These are phyloP conservation scores for Ameiurus melas DNA, from an alignment of 2,113 vertebrate genomes.

Conservation along the genomic window DNA sequence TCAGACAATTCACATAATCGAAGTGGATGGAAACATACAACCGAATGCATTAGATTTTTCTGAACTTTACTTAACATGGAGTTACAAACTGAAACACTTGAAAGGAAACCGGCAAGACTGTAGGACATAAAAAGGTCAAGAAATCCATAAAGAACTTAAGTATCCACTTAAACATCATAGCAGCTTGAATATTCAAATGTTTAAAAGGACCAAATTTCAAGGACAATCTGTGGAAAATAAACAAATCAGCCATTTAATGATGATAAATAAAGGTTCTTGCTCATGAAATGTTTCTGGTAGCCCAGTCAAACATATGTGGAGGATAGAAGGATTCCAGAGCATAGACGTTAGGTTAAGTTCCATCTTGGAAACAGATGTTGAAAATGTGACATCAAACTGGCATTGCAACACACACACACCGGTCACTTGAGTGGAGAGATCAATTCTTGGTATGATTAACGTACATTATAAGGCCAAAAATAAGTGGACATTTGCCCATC, in stretches of 20 bases:
- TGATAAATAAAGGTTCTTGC: slow-evolving; percentile 13
- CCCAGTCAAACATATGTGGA: slow-evolving; percentile 2
- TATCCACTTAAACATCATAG: background rate
- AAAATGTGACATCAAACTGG: slow-evolving; percentile 32
- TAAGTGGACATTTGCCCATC: background rate
- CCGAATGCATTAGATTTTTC: background rate
- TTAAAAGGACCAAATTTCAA: background rate
- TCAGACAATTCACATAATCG: background rate
- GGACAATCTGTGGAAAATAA: background rate
- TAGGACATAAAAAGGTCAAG: background rate
- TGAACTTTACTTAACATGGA: background rate
- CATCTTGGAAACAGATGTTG: slow-evolving; percentile 52
- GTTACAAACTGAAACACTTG: background rate
- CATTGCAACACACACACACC: slow-evolving; percentile 1
- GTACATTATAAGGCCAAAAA: background rate
- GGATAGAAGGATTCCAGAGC: slow-evolving; percentile 27
- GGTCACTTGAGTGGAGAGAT: background rate
- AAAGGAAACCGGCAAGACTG: background rate
- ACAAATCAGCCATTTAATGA: background rate
- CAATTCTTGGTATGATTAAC: background rate
- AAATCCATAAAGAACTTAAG: background rate
- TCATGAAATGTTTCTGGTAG: background rate
- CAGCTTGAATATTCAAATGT: background rate
- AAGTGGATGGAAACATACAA: background rate
- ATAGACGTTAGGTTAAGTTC: background rate